Percentiles rank a stretch among this genome's conserved stretches.
Evolutionary conservation across 2,797 vertebrate species (phyloP).

Genomic region (Ibycter americanus): DNA sequence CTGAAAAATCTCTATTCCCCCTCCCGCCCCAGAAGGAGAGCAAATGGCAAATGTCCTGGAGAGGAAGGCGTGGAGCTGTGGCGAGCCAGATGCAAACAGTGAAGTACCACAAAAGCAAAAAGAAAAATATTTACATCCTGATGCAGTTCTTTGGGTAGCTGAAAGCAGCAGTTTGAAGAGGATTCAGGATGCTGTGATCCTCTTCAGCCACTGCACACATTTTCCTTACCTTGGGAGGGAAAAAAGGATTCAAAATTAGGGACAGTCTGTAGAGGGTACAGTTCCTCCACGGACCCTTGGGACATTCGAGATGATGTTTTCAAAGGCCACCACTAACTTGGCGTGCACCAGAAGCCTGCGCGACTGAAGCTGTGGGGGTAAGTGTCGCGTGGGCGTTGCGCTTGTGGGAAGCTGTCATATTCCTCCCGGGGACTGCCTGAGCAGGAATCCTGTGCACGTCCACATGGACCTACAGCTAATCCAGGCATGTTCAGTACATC

Average conservation of each 20-base stretch:
- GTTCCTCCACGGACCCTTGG: neutral
- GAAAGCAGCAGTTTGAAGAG: constrained; percentile 37
- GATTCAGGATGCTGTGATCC: constrained; percentile 41
- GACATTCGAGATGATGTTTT: neutral
- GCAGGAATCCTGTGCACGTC: neutral
- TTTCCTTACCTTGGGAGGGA: neutral
- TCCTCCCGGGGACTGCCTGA: neutral
- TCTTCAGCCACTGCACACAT: neutral
- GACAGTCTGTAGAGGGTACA: neutral
- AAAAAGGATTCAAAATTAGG: neutral
- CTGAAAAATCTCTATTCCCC: constrained; percentile 64
- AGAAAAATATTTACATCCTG: constrained; percentile 69
- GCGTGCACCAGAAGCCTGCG: neutral
- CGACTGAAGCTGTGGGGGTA: constrained; percentile 30
- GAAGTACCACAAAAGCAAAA: constrained; percentile 59
- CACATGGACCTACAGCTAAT: neutral
- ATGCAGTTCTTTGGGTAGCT: constrained; percentile 46
- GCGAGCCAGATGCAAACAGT: constrained; percentile 63
- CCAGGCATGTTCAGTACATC: neutral
- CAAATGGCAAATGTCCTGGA: constrained; percentile 63
- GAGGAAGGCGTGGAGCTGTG: constrained; percentile 41
- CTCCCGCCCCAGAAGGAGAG: constrained; percentile 38
- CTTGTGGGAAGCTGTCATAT: neutral
- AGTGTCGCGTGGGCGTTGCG: neutral
- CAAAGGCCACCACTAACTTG: neutral